Evolutionary conservation across 1,140 invertebrate species (phyloP).

Genomic region (Linepithema humile): DNA sequence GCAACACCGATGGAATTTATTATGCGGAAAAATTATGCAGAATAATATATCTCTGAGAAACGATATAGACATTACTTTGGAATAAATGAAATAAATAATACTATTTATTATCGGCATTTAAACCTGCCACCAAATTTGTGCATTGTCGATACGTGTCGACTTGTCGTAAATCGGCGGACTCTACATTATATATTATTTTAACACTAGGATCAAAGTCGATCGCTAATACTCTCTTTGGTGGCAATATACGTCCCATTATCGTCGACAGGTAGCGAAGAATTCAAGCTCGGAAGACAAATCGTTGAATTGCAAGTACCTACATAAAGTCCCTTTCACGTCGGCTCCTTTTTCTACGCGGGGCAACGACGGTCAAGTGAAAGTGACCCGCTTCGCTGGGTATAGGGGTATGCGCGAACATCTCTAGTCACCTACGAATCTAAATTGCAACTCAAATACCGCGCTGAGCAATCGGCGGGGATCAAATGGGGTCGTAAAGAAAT

Average conservation of each 20-base stretch:
- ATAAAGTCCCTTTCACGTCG: slow-evolving; percentile 36
- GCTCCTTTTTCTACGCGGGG: slow-evolving; percentile 51
- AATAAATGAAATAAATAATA: neutral
- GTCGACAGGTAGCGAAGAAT: neutral
- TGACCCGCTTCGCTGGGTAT: slow-evolving; percentile 57
- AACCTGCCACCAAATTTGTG: neutral
- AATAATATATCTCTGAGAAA: neutral
- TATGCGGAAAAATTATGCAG: neutral
- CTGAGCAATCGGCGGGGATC: neutral
- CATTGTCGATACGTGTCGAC: neutral
- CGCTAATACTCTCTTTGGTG: neutral
- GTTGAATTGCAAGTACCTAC: slow-evolving; percentile 24
- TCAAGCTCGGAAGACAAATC: slow-evolving; percentile 34
- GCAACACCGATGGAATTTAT: neutral
- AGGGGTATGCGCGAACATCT: slow-evolving; percentile 14
- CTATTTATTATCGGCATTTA: neutral
- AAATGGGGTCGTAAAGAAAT: slow-evolving; percentile 15
- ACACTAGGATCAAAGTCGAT: neutral
- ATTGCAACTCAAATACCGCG: slow-evolving; percentile 26
- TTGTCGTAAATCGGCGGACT: neutral
- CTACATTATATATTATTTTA: neutral
- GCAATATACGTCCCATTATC: neutral
- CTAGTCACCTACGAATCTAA: slow-evolving; percentile 34
- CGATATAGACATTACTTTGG: neutral
- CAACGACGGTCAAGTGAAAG: slow-evolving; percentile 75